Evolutionary conservation across 2,113 vertebrate species (phyloP), one percentile per base, ranked within the genome.

Genomic region (Spermophilus dauricus): DNA sequence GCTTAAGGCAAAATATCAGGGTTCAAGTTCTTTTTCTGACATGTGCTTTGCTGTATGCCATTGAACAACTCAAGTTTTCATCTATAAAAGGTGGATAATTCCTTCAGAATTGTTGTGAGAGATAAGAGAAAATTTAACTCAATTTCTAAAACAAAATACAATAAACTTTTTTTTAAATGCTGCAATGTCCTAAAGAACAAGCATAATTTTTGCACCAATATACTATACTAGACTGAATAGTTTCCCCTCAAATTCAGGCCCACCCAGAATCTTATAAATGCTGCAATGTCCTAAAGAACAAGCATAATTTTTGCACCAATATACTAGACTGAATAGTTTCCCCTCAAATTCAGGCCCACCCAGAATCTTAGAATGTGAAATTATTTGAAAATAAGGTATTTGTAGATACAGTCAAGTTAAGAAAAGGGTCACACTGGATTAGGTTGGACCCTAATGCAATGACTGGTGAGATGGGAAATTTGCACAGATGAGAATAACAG

Each of bases 101-200:
- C 70, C 51, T 16, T 69, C 58, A 37, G 51, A n/a, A 63, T 45
- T 91, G 84, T 88, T 63, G 63, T 67, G 28, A 48, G n/a, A 48
- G 56, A 95, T 26, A 73, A 89, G 32, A 83, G 42, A 85, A 96
- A 95, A 80, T 48, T 78, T 51, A 63, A 86, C 26, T n/a, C 37
- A 63, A 58, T 65, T 2, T 73, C 61, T 93, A 37, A 30, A 84
- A 75, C 53, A 91, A 96, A 85, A 83, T 69, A 89, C 4, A 93
- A 86, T 93, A 92, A 94, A 97, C 61, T 73, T 86, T 86, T 94
- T 92, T 78, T 37, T 63, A 75, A 95, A 22, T 32, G 56, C 65
- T 32, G 0, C 48, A 73, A 56, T 92, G 4, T 30, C 78, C 89
- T 83, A 73, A 92, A 75, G 30, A 86, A 53, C 18, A 45, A 76